Evolutionary conservation across 2,113 vertebrate species (phyloP).

Genomic region (Tichodroma muraria): DNA sequence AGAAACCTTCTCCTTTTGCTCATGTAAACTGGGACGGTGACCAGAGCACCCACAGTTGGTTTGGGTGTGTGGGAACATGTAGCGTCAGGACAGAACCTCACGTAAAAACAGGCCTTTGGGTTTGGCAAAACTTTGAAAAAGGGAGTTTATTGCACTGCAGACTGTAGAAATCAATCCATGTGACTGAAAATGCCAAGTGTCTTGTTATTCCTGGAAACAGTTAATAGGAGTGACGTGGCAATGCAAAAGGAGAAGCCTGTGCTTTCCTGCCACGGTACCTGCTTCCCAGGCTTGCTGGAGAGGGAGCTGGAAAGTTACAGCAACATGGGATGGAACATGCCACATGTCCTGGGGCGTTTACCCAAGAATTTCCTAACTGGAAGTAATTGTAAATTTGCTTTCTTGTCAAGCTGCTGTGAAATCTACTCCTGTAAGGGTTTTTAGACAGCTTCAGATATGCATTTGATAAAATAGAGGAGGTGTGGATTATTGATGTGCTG

Average conservation of each 20-base stretch:
- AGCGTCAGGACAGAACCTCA: background rate
- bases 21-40: background rate
- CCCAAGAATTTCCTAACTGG: conserved; percentile 16
- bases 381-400: conserved; percentile 32
- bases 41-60: background rate
- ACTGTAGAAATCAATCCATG: background rate
- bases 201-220: conserved; percentile 34
- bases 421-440: background rate
- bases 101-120: background rate
- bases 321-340: background rate
- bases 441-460: background rate
- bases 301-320: background rate
- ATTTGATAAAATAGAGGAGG: background rate
- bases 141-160: background rate
- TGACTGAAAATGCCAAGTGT: background rate
- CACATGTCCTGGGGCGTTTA: background rate
- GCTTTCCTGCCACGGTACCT: background rate
- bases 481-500: conserved; percentile 18
- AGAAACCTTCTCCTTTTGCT: background rate
- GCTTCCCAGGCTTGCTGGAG: conserved; percentile 1
- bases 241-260: background rate
- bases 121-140: conserved; percentile 4
- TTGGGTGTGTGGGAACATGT: background rate
- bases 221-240: conserved; percentile 5
- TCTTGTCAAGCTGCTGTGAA: conserved; percentile 7